These are phyloP conservation scores for Dendroctonus ponderosae DNA, from an alignment of 1,140 invertebrate species.

Conservation along the genomic window DNA sequence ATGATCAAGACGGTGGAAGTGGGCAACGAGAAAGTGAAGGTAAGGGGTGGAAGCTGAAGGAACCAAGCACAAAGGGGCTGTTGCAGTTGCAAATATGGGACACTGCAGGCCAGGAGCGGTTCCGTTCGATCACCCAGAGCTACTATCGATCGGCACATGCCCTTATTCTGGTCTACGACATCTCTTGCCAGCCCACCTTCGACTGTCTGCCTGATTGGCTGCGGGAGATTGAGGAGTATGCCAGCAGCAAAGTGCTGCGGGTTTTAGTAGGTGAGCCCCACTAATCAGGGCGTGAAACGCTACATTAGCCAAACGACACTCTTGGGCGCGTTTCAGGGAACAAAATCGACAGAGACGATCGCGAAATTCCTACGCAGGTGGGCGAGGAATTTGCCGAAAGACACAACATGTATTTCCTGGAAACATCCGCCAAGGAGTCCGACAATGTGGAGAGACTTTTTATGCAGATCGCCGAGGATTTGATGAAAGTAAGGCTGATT, in stretches of 20 bases:
- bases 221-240: slow-evolving; percentile 94
- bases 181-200: slow-evolving; percentile 95
- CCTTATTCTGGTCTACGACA: slow-evolving; percentile 95
- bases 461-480: slow-evolving; percentile 90
- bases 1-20: slow-evolving; percentile 99
- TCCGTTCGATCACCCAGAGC: slow-evolving; percentile 96
- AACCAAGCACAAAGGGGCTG: not conserved
- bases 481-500: slow-evolving; percentile 70
- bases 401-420: slow-evolving; percentile 96
- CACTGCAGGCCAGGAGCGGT: slow-evolving; percentile 94
- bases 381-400: slow-evolving; percentile 95
- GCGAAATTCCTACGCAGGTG: slow-evolving; percentile 90
- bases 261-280: slow-evolving; percentile 93
- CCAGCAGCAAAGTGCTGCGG: slow-evolving; percentile 89
- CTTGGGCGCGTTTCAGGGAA: too few species aligned
- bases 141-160: slow-evolving; percentile 98
- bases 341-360: slow-evolving; percentile 92
- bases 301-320: too few species aligned
- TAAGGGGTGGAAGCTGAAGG: slow-evolving; percentile 52
- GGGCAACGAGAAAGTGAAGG: slow-evolving; percentile 98
- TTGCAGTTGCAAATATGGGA: slow-evolving; percentile 95
- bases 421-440: slow-evolving; percentile 97
- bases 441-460: slow-evolving; percentile 97
- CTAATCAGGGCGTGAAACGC: too few species aligned
- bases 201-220: slow-evolving; percentile 95